These are phyloP conservation scores for Haemorhous mexicanus DNA, from an alignment of 2,113 vertebrate species.

Conservation along the genomic window DNA sequence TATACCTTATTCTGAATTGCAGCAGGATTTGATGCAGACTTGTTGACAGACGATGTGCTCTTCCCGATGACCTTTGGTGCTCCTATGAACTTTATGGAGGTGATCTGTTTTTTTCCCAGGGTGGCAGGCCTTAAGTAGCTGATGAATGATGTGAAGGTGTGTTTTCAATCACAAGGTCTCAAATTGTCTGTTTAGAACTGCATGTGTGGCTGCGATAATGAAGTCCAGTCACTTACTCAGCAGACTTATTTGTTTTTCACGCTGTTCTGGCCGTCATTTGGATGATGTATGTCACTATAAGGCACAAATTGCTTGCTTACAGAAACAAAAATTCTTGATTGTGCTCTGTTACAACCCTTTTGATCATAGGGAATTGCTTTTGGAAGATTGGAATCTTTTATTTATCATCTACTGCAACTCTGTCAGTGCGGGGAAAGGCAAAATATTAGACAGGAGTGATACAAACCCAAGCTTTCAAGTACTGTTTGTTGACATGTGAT, in stretches of 20 bases:
- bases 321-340: neutral
- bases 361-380: neutral
- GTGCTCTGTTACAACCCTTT: neutral
- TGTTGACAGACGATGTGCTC: neutral
- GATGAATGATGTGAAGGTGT: neutral
- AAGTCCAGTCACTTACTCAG: neutral
- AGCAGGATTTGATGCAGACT: neutral
- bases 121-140: neutral
- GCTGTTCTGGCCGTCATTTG: neutral
- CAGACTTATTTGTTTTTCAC: neutral
- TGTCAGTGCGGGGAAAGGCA: neutral
- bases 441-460: neutral
- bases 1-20: neutral
- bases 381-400: conserved; percentile 26
- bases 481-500: neutral
- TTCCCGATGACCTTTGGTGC: neutral
- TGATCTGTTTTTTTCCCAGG: neutral
- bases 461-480: conserved; percentile 17
- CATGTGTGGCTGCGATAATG: neutral
- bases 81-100: neutral
- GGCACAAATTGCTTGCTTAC: neutral
- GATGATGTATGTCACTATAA: neutral
- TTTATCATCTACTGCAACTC: neutral
- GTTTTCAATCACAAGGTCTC: neutral
- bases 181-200: neutral